Conservation (phyloP, 2,797 vertebrate genomes). For the Semotilus atromaculatus region DNA sequence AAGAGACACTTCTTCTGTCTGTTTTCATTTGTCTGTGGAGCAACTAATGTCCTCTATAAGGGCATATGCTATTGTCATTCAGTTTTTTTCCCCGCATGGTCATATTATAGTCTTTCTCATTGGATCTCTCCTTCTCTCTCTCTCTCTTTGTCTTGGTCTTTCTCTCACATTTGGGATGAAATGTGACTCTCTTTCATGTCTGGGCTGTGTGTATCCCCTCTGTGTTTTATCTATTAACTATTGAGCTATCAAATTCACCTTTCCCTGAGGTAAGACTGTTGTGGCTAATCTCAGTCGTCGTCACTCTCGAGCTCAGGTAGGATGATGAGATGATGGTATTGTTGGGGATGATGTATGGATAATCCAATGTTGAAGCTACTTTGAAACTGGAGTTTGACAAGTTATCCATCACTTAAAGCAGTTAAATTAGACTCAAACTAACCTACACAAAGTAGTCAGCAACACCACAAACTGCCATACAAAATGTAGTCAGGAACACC, state of each 20-base stretch:
- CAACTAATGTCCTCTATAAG: background rate
- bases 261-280: conserved; percentile 22
- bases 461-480: background rate
- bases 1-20: conserved; percentile 49
- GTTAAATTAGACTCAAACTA: background rate
- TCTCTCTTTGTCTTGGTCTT: background rate
- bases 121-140: background rate
- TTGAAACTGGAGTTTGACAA: conserved; percentile 8
- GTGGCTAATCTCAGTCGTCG: conserved; percentile 35
- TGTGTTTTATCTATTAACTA: conserved; percentile 38
- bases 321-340: conserved; percentile 13
- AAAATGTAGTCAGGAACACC: background rate
- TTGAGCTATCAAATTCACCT: conserved; percentile 46
- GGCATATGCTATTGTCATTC: conserved; percentile 30
- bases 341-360: conserved; percentile 14
- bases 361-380: conserved; percentile 22
- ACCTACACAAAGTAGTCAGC: background rate
- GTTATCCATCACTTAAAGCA: conserved; percentile 9
- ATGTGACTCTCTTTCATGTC: conserved; percentile 38
- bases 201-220: conserved; percentile 24
- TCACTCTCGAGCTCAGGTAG: conserved; percentile 13
- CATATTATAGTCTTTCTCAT: background rate
- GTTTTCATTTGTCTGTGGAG: background rate
- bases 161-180: conserved; percentile 24
- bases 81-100: background rate